Conservation (phyloP, 2,113 vertebrate genomes). For the Peromyscus leucopus region DNA sequence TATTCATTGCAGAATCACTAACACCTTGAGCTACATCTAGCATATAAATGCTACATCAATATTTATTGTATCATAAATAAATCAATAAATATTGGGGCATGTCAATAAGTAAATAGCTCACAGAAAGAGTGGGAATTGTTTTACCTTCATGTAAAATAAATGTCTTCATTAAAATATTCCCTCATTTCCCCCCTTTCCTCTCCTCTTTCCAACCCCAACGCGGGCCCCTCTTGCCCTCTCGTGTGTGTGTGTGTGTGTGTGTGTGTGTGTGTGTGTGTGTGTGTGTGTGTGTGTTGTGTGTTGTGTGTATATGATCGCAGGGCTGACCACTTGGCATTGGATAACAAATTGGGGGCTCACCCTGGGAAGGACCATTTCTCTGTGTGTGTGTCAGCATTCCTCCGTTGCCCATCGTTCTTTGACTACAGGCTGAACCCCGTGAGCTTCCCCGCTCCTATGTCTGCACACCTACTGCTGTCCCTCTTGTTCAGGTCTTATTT, state of each 20-base stretch:
- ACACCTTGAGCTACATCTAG: neutral
- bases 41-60: neutral
- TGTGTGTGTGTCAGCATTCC: too few species aligned
- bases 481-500: neutral
- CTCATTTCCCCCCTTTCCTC: neutral
- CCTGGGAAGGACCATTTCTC: neutral
- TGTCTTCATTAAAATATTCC: neutral
- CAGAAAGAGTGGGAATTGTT: neutral
- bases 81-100: neutral
- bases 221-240: neutral
- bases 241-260: neutral
- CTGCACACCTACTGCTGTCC: neutral
- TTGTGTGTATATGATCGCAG: too few species aligned
- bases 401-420: fast-evolving
- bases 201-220: neutral
- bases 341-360: too few species aligned
- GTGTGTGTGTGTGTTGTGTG: neutral
- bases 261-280: neutral
- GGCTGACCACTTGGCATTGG: neutral
- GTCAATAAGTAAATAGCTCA: neutral
- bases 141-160: neutral
- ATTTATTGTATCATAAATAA: constrained; percentile 6
- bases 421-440: neutral
- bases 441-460: neutral
- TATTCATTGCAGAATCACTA: neutral